phyloP scores from a whole-genome alignment of 2,797 vertebrate species.

The Liasis olivaceus region DNA sequence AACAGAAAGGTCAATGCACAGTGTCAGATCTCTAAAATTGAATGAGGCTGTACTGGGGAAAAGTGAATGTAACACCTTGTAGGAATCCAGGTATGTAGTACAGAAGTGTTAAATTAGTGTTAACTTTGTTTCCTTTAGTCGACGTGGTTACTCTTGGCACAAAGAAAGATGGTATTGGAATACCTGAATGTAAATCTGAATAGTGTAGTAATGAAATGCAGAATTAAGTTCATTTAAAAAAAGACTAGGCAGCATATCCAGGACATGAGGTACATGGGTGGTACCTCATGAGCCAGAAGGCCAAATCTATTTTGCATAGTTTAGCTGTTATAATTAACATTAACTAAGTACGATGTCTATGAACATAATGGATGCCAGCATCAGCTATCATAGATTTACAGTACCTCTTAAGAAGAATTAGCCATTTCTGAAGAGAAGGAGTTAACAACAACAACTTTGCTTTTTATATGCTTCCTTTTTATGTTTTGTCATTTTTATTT shows the following conservation, averaged over 20 bases:
- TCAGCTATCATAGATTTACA: not conserved
- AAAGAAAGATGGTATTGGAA: not conserved
- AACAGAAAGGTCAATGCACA: conserved; percentile 48
- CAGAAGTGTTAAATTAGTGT: conserved; percentile 39
- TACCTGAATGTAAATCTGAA: accelerated
- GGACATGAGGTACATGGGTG: not conserved
- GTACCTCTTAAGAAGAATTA: not conserved
- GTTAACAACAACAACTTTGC: not conserved
- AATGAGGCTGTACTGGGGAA: conserved; percentile 52
- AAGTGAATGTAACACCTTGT: conserved; percentile 41
- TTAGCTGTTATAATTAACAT: conserved; percentile 2
- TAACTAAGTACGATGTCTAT: not conserved
- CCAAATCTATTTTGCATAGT: not conserved
- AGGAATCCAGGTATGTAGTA: conserved; percentile 55
- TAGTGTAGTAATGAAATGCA: not conserved
- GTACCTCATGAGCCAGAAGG: not conserved
- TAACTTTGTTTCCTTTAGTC: conserved; percentile 3
- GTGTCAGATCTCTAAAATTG: conserved; percentile 64
- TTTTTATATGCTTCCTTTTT: not conserved
- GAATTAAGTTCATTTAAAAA: not conserved
- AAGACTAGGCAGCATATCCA: not conserved
- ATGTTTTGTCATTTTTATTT: not conserved
- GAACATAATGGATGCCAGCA: not conserved
- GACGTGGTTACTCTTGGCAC: not conserved
- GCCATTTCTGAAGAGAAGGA: not conserved